These are phyloP conservation scores for Melanocharis versteri DNA, from an alignment of 2,113 vertebrate species.

Conservation along the genomic window DNA sequence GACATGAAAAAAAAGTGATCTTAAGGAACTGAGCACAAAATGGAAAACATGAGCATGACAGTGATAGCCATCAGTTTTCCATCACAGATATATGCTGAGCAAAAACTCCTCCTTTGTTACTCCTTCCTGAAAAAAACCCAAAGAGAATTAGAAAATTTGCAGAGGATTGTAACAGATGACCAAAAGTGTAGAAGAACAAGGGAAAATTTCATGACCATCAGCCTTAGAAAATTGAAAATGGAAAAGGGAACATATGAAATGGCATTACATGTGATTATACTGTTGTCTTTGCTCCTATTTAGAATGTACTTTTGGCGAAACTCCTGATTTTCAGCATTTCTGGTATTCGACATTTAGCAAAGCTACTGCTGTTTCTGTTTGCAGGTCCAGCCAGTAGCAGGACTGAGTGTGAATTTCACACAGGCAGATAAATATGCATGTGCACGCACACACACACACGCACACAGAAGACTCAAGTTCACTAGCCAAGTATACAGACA, in stretches of 20 bases:
- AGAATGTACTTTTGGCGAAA: neutral
- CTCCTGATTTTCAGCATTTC: neutral
- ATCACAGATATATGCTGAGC: neutral
- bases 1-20: too few relatives aligned
- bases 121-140: too few relatives aligned
- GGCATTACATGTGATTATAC: neutral
- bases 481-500: neutral
- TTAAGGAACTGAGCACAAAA: neutral
- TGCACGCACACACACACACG: too few relatives aligned
- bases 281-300: neutral
- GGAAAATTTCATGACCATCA: neutral
- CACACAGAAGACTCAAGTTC: neutral
- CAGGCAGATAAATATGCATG: fast-evolving
- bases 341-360: neutral
- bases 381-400: neutral
- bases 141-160: neutral
- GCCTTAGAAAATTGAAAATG: neutral
- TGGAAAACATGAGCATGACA: neutral
- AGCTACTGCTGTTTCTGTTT: neutral
- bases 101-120: neutral
- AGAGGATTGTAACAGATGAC: neutral
- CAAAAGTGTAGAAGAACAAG: neutral
- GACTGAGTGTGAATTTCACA: neutral
- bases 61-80: neutral
- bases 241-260: neutral